Conservation (phyloP, 2,113 vertebrate genomes). For the Chamaea fasciata region DNA sequence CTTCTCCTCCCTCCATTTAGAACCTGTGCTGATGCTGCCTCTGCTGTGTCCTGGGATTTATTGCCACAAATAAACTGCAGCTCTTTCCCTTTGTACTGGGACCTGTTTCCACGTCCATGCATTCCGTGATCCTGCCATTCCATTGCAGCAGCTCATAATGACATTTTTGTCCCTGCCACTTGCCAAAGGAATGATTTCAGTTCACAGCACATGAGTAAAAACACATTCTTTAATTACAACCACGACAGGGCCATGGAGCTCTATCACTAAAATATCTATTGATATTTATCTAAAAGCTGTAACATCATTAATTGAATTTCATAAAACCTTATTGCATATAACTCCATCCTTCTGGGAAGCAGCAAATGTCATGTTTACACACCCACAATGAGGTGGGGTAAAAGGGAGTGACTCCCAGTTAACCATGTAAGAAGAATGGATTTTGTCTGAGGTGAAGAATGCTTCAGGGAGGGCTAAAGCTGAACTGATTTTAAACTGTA, state of each 20-base stretch:
- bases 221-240: neutral
- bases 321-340: neutral
- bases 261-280: neutral
- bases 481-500: neutral
- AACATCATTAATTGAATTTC: neutral
- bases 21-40: neutral
- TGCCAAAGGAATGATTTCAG: neutral
- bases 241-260: rapidly evolving
- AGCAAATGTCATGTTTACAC: neutral
- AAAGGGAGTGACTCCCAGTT: neutral
- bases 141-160: neutral
- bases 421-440: neutral
- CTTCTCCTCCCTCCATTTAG: neutral
- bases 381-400: neutral
- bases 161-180: neutral
- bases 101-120: rapidly evolving
- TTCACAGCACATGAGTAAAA: neutral
- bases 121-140: neutral
- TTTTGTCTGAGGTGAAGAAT: neutral
- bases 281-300: neutral
- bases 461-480: neutral
- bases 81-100: neutral
- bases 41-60: neutral
- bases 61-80: neutral
- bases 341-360: neutral